A percentile compares a stretch with the other conserved stretches of the same genome.
Conservation (phyloP, 2,888 invertebrate species). For the Heliconius ethilla region DNA sequence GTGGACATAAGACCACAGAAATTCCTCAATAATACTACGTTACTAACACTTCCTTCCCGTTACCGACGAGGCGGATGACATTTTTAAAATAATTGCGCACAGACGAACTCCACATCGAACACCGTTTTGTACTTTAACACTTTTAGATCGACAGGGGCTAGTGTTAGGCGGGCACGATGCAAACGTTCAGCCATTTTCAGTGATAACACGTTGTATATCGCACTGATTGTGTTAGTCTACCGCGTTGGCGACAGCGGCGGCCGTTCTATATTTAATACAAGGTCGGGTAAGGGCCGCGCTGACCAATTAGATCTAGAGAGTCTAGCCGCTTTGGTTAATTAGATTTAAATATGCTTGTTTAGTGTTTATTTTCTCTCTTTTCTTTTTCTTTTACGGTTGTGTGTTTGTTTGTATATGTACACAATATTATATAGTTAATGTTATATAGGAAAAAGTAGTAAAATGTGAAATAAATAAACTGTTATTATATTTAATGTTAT, state of each 20-base stretch:
- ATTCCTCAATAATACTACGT: conserved; percentile 38
- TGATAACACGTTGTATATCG: conserved; percentile 70
- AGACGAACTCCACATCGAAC: conserved; percentile 63
- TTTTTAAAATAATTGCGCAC: conserved; percentile 65
- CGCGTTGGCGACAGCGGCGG: conserved; percentile 68
- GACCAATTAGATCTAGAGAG: conserved; percentile 57
- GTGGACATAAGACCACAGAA: not conserved
- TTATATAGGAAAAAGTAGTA: too few relatives aligned
- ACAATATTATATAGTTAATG: too few relatives aligned
- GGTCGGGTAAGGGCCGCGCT: conserved; percentile 69
- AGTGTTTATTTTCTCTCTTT: not conserved
- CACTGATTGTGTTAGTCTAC: conserved; percentile 51
- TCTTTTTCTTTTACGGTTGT: not conserved
- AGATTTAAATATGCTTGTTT: conserved; percentile 18
- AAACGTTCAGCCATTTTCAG: conserved; percentile 78
- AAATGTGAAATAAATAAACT: too few relatives aligned
- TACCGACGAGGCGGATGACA: conserved; percentile 72
- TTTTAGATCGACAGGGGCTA: conserved; percentile 61
- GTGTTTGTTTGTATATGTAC: too few relatives aligned
- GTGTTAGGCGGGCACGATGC: conserved; percentile 65
- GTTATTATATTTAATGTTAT: too few relatives aligned
- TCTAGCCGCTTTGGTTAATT: conserved; percentile 45
- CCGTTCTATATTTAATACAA: conserved; percentile 73
- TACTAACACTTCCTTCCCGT: conserved; percentile 74
- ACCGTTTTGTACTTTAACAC: conserved; percentile 65